Conservation (phyloP, 1,140 invertebrate species). For the Mya arenaria region DNA sequence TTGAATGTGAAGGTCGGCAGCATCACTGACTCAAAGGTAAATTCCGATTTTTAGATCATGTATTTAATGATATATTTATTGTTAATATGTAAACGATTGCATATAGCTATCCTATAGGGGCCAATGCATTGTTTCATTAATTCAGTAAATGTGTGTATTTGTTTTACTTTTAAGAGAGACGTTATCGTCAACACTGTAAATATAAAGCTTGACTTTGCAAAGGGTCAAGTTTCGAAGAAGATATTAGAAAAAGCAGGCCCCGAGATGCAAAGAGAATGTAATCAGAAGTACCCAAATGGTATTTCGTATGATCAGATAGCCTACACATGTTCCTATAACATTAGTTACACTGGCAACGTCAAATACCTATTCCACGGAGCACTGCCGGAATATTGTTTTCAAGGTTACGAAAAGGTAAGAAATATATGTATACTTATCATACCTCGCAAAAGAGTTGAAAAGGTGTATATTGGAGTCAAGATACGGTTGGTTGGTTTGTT, state of each 20-base stretch:
- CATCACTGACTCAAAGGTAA: too few species aligned
- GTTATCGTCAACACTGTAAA: slow-evolving; percentile 46
- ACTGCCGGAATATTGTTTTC: not conserved
- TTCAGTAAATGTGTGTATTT: too few species aligned
- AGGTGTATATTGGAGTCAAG: not conserved
- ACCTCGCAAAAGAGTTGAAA: not conserved
- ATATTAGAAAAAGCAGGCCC: slow-evolving; percentile 16
- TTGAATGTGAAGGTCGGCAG: too few species aligned
- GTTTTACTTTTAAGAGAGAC: slow-evolving; percentile 23
- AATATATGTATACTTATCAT: not conserved
- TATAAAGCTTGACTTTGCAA: not conserved
- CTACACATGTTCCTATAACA: slow-evolving; percentile 10
- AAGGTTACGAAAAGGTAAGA: not conserved
- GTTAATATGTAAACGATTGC: too few species aligned
- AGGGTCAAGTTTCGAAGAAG: not conserved
- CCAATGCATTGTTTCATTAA: too few species aligned
- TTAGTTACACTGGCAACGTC: not conserved
- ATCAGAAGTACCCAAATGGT: slow-evolving; percentile 32
- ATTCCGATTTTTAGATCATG: too few species aligned
- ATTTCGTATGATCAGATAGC: slow-evolving; percentile 5
- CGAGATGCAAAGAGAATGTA: slow-evolving; percentile 27
- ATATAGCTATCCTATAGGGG: too few species aligned
- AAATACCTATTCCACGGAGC: slow-evolving; percentile 36
- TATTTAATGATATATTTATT: too few species aligned
- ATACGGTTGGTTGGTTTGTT: not conserved